Conservation (phyloP, 2,113 vertebrate species). For the Bagarius yarrelli region DNA sequence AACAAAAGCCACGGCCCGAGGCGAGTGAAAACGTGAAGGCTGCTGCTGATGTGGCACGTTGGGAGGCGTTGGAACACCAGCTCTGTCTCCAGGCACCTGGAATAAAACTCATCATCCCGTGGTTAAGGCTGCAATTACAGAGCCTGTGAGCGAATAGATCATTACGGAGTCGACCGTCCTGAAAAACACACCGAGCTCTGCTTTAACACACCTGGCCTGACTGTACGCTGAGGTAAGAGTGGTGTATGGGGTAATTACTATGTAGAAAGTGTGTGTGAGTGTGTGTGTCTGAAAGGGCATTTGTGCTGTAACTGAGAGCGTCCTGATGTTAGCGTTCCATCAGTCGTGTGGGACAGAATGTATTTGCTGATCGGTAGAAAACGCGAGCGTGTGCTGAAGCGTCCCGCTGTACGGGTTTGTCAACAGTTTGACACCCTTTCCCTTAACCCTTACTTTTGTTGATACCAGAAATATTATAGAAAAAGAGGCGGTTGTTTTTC, state of each 20-base stretch:
- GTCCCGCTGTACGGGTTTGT: neutral
- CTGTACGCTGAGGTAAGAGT: constrained; percentile 2
- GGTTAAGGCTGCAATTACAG: constrained; percentile 64
- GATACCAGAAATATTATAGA: neutral
- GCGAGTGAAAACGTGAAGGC: constrained; percentile 38
- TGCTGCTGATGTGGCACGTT: constrained; percentile 49
- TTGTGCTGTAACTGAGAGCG: neutral
- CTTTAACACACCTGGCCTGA: constrained; percentile 35
- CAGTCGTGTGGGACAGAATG: neutral
- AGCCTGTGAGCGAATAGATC: constrained; percentile 49
- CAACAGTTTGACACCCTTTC: neutral
- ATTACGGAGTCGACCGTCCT: constrained; percentile 10
- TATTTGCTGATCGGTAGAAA: neutral
- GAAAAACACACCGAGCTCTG: constrained; percentile 17
- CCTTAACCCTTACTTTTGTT: neutral
- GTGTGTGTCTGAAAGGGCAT: neutral
- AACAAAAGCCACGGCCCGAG: constrained; percentile 47
- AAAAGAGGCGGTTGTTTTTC: neutral
- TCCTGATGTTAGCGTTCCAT: constrained; percentile 2
- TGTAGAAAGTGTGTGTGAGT: neutral
- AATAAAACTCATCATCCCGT: constrained; percentile 59
- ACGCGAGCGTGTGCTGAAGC: neutral
- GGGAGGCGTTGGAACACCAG: constrained; percentile 51
- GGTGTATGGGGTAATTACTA: neutral
- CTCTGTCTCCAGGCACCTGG: constrained; percentile 58